Percentiles rank a stretch among this genome's conserved stretches.
phyloP scores from a whole-genome alignment of 2,888 invertebrate species.

The Phalangium opilio region DNA sequence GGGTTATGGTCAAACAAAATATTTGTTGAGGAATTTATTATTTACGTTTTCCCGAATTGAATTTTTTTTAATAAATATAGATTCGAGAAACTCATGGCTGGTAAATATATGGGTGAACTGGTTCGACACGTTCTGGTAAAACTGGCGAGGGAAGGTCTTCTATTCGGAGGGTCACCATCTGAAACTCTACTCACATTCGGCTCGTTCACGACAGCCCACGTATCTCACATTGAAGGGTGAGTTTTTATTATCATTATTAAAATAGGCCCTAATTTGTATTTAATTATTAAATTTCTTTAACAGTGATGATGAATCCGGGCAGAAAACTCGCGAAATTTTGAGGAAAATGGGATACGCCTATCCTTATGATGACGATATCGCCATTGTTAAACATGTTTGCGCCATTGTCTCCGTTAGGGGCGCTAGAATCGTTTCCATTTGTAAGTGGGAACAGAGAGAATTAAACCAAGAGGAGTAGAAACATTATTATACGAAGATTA shows the following conservation, averaged over 20 bases:
- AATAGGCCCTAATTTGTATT: too few species aligned
- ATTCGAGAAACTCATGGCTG: conserved; percentile 65
- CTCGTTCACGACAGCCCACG: conserved; percentile 46
- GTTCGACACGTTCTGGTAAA: conserved; percentile 45
- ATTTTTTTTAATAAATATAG: conserved; percentile 33
- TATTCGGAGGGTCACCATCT: conserved; percentile 38
- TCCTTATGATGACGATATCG: conserved; percentile 41
- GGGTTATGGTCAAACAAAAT: too few species aligned
- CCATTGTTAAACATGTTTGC: conserved; percentile 48
- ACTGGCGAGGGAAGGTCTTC: conserved; percentile 42
- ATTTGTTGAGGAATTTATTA: too few species aligned
- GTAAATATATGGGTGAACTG: conserved; percentile 63
- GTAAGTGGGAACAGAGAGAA: conserved; percentile 36
- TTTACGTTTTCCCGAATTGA: too few species aligned
- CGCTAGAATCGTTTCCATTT: conserved; percentile 52
- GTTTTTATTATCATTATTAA: too few species aligned
- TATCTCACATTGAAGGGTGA: conserved; percentile 57
- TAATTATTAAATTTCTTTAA: not conserved
- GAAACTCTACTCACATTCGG: conserved; percentile 34
- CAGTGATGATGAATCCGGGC: conserved; percentile 1
- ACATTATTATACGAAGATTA: too few species aligned
- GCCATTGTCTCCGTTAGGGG: conserved; percentile 52
- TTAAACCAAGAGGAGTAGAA: too few species aligned
- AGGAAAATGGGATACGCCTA: conserved; percentile 17
- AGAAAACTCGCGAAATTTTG: conserved; percentile 6